A percentile compares a stretch with the other conserved stretches of the same genome.
phyloP scores from a whole-genome alignment of 1,140 invertebrate species.

The Antheraea pernyi region DNA sequence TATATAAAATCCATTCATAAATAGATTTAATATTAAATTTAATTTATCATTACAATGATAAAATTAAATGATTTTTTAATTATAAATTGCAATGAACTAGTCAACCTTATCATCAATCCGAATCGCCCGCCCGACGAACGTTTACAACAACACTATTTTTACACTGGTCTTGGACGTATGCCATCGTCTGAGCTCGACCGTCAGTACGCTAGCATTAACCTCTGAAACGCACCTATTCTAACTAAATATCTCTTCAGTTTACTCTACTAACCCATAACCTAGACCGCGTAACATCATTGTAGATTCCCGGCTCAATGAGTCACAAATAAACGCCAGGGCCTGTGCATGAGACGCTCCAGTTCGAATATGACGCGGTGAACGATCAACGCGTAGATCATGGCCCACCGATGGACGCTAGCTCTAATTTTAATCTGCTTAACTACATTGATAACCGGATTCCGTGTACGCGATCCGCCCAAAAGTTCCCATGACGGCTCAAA shows the following conservation, averaged over 20 bases:
- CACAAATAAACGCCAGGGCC: conserved; percentile 56
- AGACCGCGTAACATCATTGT: conserved; percentile 52
- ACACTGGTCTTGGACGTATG: conserved; percentile 62
- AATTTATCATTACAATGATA: too few species aligned
- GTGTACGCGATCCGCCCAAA: conserved; percentile 66
- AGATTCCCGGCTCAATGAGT: conserved; percentile 47
- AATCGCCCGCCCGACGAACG: conserved; percentile 60
- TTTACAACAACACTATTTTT: conserved; percentile 72
- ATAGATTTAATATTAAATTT: too few species aligned
- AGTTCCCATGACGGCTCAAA: conserved; percentile 44
- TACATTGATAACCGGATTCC: conserved; percentile 74
- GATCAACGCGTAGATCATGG: conserved; percentile 63
- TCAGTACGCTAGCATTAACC: conserved; percentile 65
- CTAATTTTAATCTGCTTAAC: conserved; percentile 69
- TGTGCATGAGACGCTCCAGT: conserved; percentile 55
- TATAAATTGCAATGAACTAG: conserved; percentile 34
- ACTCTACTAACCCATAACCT: conserved; percentile 36
- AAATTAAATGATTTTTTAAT: not conserved
- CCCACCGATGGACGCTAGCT: conserved; percentile 66
- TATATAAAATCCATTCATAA: too few species aligned
- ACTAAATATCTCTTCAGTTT: conserved; percentile 41
- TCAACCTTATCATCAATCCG: conserved; percentile 55
- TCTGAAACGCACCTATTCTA: conserved; percentile 54
- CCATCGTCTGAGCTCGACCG: conserved; percentile 59
- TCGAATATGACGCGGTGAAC: conserved; percentile 65